A percentile compares a stretch with the other conserved stretches of the same genome.
Conservation (phyloP, 2,113 vertebrate species). For the Marcusenius ussheri region DNA sequence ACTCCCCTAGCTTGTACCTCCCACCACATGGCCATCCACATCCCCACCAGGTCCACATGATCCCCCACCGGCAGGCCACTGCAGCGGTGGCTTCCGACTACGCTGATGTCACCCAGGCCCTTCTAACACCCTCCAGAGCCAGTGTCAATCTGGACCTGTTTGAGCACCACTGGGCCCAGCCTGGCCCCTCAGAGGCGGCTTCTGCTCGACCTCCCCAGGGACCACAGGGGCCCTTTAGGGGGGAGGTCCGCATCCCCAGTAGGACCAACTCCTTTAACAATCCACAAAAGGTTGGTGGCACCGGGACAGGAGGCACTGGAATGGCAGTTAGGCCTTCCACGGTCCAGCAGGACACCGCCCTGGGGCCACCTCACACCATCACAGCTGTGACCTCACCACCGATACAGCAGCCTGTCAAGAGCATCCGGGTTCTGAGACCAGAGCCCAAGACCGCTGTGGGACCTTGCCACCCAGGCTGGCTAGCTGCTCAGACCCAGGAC, state of each 20-base stretch:
- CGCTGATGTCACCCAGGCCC: constrained; percentile 70
- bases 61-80: constrained; percentile 65
- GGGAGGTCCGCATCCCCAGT: constrained; percentile 74
- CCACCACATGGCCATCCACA: constrained; percentile 76
- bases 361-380: constrained; percentile 81
- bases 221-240: constrained; percentile 72
- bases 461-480: constrained; percentile 87
- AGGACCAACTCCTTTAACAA: constrained; percentile 89
- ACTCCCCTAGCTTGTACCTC: constrained; percentile 67
- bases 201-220: constrained; percentile 57
- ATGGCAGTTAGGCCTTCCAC: constrained; percentile 53
- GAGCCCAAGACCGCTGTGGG: constrained; percentile 95
- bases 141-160: constrained; percentile 89
- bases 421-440: constrained; percentile 87
- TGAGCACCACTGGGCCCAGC: constrained; percentile 77
- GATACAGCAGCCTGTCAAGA: constrained; percentile 92
- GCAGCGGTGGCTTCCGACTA: constrained; percentile 66
- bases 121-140: constrained; percentile 76
- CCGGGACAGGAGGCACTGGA: constrained; percentile 15
- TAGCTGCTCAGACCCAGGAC: constrained; percentile 66
- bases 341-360: constrained; percentile 67
- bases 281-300: constrained; percentile 67
- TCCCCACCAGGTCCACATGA: constrained; percentile 79
- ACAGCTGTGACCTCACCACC: constrained; percentile 86
- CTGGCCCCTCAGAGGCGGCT: constrained; percentile 70